Evolutionary conservation across 1,140 invertebrate genomes (phyloP).

Genomic region (Scaptodrosophila lebanonensis): DNA sequence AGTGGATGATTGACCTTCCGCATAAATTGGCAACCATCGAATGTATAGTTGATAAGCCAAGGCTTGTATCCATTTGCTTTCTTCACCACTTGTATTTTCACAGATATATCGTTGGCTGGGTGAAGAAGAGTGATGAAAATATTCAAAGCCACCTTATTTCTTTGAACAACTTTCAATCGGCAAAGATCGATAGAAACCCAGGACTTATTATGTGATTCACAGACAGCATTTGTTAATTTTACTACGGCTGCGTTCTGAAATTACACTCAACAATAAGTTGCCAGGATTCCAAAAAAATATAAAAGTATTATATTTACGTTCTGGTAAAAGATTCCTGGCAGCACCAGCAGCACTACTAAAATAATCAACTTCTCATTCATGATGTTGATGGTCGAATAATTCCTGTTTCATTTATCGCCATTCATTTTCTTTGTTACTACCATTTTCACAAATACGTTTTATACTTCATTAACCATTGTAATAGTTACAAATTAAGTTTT

Average conservation of each 20-base stretch:
- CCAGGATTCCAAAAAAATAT: too few relatives aligned
- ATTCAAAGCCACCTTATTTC: background rate
- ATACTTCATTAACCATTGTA: too few relatives aligned
- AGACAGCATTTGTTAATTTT: constrained; percentile 1
- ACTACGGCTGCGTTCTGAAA: constrained; percentile 1
- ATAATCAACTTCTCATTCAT: too few relatives aligned
- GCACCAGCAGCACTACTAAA: too few relatives aligned
- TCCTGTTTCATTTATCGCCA: too few relatives aligned
- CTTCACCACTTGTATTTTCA: background rate
- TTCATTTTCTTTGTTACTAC: too few relatives aligned
- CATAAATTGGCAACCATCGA: background rate
- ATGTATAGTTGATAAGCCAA: background rate
- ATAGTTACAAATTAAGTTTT: too few relatives aligned
- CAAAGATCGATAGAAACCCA: constrained; percentile 1
- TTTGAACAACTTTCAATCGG: background rate
- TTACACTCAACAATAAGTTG: too few relatives aligned
- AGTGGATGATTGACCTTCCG: background rate
- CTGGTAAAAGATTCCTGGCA: too few relatives aligned
- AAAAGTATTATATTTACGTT: too few relatives aligned
- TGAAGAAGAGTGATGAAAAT: background rate
- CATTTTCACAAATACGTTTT: too few relatives aligned
- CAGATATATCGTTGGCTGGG: background rate
- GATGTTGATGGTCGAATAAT: too few relatives aligned
- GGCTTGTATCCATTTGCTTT: constrained; percentile 1
- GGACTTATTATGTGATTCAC: background rate